Percentiles rank a stretch among this genome's conserved stretches.
phyloP scores from a whole-genome alignment of 2,113 vertebrate genomes.

The Eira barbara region DNA sequence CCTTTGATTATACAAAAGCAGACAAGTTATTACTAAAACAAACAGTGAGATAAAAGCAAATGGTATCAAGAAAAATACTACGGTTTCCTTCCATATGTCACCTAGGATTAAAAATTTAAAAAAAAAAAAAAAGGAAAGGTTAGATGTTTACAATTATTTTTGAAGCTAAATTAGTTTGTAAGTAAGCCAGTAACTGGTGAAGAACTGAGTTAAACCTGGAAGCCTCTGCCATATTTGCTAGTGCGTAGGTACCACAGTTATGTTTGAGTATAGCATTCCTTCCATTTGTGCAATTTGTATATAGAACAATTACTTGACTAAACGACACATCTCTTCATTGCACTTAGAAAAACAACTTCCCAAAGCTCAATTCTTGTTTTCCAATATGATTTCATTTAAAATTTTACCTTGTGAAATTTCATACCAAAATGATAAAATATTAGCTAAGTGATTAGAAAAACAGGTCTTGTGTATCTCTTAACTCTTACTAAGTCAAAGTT shows the following conservation, averaged over 20 bases:
- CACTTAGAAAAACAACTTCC: not conserved
- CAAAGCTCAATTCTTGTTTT: slow-evolving; percentile 28
- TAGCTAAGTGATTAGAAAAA: not conserved
- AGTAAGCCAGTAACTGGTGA: not conserved
- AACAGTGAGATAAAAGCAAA: not conserved
- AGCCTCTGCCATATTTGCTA: not conserved
- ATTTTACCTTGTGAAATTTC: slow-evolving; percentile 27
- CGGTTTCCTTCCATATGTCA: not conserved
- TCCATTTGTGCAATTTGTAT: not conserved
- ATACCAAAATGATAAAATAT: not conserved
- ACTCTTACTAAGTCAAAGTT: not conserved
- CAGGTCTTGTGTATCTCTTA: not conserved
- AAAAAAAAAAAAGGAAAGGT: not conserved
- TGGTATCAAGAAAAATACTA: slow-evolving; percentile 35
- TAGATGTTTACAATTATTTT: slow-evolving; percentile 29
- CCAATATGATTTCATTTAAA: not conserved
- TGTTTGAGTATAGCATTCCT: not conserved
- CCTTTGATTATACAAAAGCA: slow-evolving; percentile 44
- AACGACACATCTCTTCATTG: slow-evolving; percentile 6
- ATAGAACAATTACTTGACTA: not conserved
- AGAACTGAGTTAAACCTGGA: not conserved
- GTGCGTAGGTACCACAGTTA: not conserved
- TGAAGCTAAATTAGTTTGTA: slow-evolving; percentile 24
- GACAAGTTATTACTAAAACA: not conserved
- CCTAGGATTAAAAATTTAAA: slow-evolving; percentile 63